phyloP scores from a whole-genome alignment of 2,888 invertebrate genomes.

The Eupsilia transversa region DNA sequence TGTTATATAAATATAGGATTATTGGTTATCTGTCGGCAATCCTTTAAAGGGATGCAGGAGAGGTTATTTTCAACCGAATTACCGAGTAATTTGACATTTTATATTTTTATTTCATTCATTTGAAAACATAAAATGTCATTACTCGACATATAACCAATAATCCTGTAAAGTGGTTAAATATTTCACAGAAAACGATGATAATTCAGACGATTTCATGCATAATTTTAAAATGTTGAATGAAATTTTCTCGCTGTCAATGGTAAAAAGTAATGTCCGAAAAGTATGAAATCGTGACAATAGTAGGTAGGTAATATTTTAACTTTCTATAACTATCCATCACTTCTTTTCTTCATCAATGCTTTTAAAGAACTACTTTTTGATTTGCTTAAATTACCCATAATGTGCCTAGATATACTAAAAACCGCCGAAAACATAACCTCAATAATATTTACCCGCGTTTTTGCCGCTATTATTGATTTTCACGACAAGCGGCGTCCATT shows the following conservation, averaged over 20 bases:
- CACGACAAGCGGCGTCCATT: slow-evolving; percentile 47
- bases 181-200: background rate
- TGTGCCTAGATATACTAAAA: slow-evolving; percentile 17
- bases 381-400: background rate
- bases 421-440: slow-evolving; percentile 43
- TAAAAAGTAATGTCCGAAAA: slow-evolving; percentile 11
- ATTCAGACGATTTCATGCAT: background rate
- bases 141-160: too few species aligned
- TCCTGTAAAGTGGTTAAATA: background rate
- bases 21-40: too few species aligned
- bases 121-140: too few species aligned
- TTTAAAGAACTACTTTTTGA: background rate
- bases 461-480: slow-evolving; percentile 63
- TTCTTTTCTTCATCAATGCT: slow-evolving; percentile 6
- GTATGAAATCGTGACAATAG: slow-evolving; percentile 2
- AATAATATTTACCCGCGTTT: slow-evolving; percentile 36
- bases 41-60: too few species aligned
- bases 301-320: slow-evolving; percentile 14
- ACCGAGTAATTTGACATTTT: too few species aligned
- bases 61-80: too few species aligned
- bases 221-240: background rate
- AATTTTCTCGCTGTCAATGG: background rate
- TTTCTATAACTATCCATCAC: slow-evolving; percentile 10
- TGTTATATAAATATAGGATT: too few species aligned
- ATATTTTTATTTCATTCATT: too few species aligned